A percentile compares a stretch with the other conserved stretches of the same genome.
Conservation (phyloP, 2,113 vertebrate species). For the Telmatochromis sp. region DNA sequence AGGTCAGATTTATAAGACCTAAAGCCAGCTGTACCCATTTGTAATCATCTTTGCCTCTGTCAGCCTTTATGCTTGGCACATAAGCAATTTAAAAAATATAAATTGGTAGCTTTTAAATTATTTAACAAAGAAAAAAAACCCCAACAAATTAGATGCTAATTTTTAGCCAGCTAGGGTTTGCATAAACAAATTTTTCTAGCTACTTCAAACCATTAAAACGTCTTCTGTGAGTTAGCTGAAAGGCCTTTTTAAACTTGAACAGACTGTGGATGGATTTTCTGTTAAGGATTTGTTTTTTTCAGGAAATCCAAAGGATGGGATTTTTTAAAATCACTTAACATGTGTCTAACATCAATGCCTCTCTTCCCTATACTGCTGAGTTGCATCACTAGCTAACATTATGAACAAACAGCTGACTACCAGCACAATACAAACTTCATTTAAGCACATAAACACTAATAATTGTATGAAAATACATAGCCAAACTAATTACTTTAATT, state of each 20-base stretch:
- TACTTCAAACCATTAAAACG: not conserved
- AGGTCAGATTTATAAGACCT: not conserved
- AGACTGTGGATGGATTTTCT: not conserved
- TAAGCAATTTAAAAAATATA: not conserved
- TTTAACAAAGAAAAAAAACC: rapidly evolving
- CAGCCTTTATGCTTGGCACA: not conserved
- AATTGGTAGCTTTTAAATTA: not conserved
- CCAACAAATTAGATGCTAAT: not conserved
- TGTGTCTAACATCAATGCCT: not conserved
- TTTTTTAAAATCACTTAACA: not conserved
- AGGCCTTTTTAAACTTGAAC: not conserved
- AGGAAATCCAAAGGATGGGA: not conserved
- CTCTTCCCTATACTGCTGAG: not conserved
- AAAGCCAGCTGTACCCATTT: not conserved
- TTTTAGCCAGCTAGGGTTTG: not conserved
- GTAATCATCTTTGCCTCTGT: not conserved
- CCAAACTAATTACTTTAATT: not conserved
- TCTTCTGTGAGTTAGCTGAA: not conserved
- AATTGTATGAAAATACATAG: not conserved
- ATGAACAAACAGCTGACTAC: not conserved
- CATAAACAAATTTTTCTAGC: not conserved
- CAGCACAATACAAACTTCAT: not conserved
- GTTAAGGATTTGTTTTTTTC: not conserved
- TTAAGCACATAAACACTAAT: not conserved
- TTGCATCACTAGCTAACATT: not conserved